Evolutionary conservation across 2,888 invertebrate species (phyloP).

Genomic region (Ptychoptera contaminata): DNA sequence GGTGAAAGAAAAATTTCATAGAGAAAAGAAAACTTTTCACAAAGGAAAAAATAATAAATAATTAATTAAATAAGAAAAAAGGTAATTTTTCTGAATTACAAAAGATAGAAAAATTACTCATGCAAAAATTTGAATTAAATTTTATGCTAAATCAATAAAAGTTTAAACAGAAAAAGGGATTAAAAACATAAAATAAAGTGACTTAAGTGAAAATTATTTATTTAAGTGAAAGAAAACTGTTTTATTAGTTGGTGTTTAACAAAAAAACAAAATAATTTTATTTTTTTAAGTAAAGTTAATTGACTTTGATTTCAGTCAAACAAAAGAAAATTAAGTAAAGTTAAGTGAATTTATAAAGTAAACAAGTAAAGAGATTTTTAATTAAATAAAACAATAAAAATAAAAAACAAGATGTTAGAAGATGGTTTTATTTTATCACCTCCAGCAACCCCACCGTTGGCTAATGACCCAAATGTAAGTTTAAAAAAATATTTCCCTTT

Average conservation of each 20-base stretch:
- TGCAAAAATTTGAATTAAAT: conserved; percentile 6
- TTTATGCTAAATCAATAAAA: conserved; percentile 7
- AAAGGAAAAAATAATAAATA: too few species aligned
- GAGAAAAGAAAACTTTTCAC: too few species aligned
- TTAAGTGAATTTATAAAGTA: neutral
- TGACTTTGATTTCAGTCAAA: too few species aligned
- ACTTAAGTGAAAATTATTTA: conserved; percentile 6
- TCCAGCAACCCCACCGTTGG: conserved; percentile 55
- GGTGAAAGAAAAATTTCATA: too few species aligned
- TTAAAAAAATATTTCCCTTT: conserved; percentile 18
- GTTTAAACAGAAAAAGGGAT: conserved; percentile 7
- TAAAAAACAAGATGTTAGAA: conserved; percentile 19
- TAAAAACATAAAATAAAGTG: conserved; percentile 1
- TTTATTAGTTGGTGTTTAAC: too few species aligned
- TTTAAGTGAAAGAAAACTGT: conserved; percentile 10
- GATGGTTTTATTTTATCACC: conserved; percentile 41
- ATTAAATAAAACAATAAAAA: conserved; percentile 9
- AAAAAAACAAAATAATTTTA: too few species aligned
- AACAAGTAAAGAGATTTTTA: conserved; percentile 6
- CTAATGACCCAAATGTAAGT: conserved; percentile 31
- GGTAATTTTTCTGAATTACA: too few species aligned
- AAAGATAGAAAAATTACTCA: too few species aligned
- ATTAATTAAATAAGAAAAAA: too few species aligned
- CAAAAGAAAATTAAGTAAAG: too few species aligned
- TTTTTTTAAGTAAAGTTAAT: too few species aligned